Evolutionary conservation across 2,888 invertebrate genomes (phyloP).

Genomic region (Ectobius pallidus): DNA sequence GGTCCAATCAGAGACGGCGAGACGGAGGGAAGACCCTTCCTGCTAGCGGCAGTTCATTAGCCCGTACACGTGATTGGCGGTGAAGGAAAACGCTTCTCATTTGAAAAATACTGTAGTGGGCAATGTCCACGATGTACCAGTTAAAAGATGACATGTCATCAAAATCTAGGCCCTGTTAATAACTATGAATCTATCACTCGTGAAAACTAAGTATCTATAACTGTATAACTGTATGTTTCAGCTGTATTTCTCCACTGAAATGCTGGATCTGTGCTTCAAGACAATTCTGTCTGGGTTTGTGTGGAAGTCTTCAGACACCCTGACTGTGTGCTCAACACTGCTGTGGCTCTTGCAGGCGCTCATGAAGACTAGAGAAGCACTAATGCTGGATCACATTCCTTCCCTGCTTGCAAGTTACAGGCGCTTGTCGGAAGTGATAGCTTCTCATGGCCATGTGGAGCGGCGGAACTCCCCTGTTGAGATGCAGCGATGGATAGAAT

Average conservation of each 20-base stretch:
- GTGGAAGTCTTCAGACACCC: not conserved
- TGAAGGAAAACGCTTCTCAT: too few species aligned
- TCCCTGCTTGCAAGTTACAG: not conserved
- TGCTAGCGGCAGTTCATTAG: too few species aligned
- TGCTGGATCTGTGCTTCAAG: slow-evolving; percentile 10
- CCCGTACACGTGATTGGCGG: too few species aligned
- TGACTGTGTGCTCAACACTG: not conserved
- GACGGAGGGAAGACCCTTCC: too few species aligned
- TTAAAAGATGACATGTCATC: too few species aligned
- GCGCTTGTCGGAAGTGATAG: not conserved
- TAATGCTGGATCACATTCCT: slow-evolving; percentile 5
- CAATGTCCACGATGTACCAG: too few species aligned
- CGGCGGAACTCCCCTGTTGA: not conserved
- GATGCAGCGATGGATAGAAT: not conserved
- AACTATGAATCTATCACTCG: too few species aligned
- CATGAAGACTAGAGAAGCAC: not conserved
- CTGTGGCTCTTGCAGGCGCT: not conserved
- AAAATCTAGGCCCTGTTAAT: too few species aligned
- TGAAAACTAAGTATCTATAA: too few species aligned
- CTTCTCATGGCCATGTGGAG: not conserved
- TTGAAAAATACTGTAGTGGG: too few species aligned
- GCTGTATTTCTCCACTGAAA: slow-evolving; percentile 1
- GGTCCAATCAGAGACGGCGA: too few species aligned
- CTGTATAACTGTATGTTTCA: not conserved
- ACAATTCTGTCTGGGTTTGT: not conserved